phyloP scores from a whole-genome alignment of 1,140 invertebrate genomes.

The Drosophila saltans region DNA sequence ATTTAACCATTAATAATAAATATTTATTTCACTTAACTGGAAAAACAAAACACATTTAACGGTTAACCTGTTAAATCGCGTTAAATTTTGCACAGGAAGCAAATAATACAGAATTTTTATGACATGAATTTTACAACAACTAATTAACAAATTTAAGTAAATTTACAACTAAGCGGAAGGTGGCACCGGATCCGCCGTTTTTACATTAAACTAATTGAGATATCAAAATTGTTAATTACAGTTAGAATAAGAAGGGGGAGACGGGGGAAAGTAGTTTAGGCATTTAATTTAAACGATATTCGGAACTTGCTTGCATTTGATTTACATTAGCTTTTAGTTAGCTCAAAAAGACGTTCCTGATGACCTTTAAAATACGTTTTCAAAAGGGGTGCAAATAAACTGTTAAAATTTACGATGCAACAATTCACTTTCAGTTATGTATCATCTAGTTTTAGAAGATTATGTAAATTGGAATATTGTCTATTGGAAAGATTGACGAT shows the following conservation, averaged over 20 bases:
- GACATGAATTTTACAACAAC: slow-evolving; percentile 10
- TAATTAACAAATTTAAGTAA: slow-evolving; percentile 29
- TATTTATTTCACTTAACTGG: slow-evolving; percentile 26
- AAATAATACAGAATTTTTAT: slow-evolving; percentile 5
- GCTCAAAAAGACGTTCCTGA: slow-evolving; percentile 30
- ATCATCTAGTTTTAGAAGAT: not conserved
- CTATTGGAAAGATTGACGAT: too few relatives aligned
- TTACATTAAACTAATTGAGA: slow-evolving; percentile 31
- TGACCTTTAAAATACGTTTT: slow-evolving; percentile 34
- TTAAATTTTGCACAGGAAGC: slow-evolving; percentile 48
- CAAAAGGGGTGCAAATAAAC: slow-evolving; percentile 10
- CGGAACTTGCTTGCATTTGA: slow-evolving; percentile 16
- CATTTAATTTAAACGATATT: slow-evolving; percentile 3
- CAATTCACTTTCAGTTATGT: not conserved
- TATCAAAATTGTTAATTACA: slow-evolving; percentile 21
- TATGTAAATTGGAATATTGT: too few relatives aligned
- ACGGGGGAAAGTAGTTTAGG: not conserved
- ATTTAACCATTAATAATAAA: slow-evolving; percentile 25
- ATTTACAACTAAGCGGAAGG: slow-evolving; percentile 24
- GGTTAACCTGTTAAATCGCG: slow-evolving; percentile 29
- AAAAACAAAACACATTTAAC: slow-evolving; percentile 19
- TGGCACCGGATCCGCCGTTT: not conserved
- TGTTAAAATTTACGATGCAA: not conserved
- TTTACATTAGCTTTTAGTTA: slow-evolving; percentile 50
- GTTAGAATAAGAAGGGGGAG: slow-evolving; percentile 20